Evolutionary conservation across 2,113 vertebrate species (phyloP).

Genomic region (Macaca fascicularis): T2T-MFA8v1.1 NC_088387.1:64571001-64571500

Average conservation of each 20-base stretch:
- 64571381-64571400: not conserved
- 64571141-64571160: not conserved
- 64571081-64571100: not conserved
- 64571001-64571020: not conserved
- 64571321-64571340: not conserved
- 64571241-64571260: not conserved
- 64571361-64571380: not conserved
- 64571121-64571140: not conserved
- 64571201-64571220: not conserved
- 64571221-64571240: not conserved
- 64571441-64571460: not conserved
- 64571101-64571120: not conserved
- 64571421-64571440: not conserved
- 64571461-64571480: not conserved
- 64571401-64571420: not conserved
- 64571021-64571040: not conserved
- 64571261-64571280: slow-evolving; percentile 7
- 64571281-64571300: slow-evolving; percentile 11
- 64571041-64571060: not conserved
- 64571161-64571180: not conserved
- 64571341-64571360: not conserved
- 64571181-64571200: not conserved
- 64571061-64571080: slow-evolving; percentile 36
- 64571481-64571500: not conserved
- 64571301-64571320: not conserved